Evolutionary conservation across 2,888 invertebrate genomes (phyloP), one percentile per base, ranked within the genome.

Genomic region (Agrypnus murinus): DNA sequence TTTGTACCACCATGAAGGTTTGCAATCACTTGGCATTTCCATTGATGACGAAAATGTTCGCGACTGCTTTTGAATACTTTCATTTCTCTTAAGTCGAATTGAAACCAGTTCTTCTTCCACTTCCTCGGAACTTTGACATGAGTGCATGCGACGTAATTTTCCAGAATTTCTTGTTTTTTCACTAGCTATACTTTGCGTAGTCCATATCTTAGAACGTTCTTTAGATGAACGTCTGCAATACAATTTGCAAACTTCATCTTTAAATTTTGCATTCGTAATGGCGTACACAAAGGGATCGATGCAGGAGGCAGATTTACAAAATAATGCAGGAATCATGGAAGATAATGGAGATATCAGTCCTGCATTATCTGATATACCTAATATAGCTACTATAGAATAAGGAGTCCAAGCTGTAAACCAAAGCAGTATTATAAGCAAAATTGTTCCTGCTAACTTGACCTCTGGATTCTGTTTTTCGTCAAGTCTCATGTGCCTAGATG

Each of bases 401-500:
- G 95, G 95, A 0, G 93, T 93, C 95, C 95, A 95, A 0, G 95
- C 91, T 8, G 91, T 79, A 79, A 94, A 92, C 90, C 95, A 95
- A 72, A 95, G 81, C 0, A 88, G 88, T 71, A 94, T 92, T 0
- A 94, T 90, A 17, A 88, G 87, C 67, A 93, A 89, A 9, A 93
- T 92, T 60, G 93, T 88, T 65, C 89, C 86, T 0, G 93, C 92
- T 57, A 94, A 84, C 82, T 91, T 91, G 25, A 92, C 83, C 85
- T 94, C 94, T n/a, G 91, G 91, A 80, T 90, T 90, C 32, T 89
- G 88, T 81, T 91, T 92, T 38, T 90, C 89, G 79, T 91, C 88
- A 78, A 89, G 89, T 78, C 89, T 91, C 31, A 88, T 86, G 75
- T 90, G 90, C 73, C 89, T 84, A 0, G 88, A 86, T 0, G 90